A percentile compares a stretch with the other conserved stretches of the same genome.
phyloP scores from a whole-genome alignment of 2,888 invertebrate genomes.

The Criorhina ranunculi region DNA sequence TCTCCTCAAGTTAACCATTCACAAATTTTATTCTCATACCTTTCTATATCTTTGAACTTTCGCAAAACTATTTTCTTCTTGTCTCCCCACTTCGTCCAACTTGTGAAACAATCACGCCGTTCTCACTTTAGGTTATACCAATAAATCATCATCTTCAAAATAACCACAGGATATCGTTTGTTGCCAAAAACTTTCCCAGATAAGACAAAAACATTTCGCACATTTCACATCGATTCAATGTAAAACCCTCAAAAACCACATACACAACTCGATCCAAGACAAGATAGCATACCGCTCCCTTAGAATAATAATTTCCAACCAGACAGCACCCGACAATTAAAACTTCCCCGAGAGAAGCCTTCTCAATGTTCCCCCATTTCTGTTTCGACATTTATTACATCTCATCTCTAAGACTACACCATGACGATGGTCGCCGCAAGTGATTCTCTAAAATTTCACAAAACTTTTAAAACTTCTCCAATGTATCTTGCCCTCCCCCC shows the following conservation, averaged over 20 bases:
- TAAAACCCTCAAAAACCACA: constrained; percentile 17
- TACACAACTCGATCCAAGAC: neutral
- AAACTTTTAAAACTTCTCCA: constrained; percentile 19
- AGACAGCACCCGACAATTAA: constrained; percentile 32
- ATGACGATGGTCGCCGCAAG: constrained; percentile 27
- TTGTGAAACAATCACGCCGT: no score
- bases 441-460: constrained; percentile 15
- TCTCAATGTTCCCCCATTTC: neutral
- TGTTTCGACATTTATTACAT: constrained; percentile 32
- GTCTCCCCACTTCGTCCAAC: no score
- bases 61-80: no score
- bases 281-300: neutral
- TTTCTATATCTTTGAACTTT: no score
- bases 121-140: neutral
- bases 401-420: neutral
- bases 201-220: neutral
- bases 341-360: constrained; percentile 32
- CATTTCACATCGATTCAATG: constrained; percentile 11
- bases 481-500: neutral
- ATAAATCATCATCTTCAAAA: neutral
- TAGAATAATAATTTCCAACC: constrained; percentile 21
- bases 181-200: neutral
- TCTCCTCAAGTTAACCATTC: no score
- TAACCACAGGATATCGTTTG: neutral
- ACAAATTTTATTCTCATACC: no score